A percentile compares a stretch with the other conserved stretches of the same genome.
phyloP scores from a whole-genome alignment of 2,888 invertebrate species.

The Synergus umbraculus region DNA sequence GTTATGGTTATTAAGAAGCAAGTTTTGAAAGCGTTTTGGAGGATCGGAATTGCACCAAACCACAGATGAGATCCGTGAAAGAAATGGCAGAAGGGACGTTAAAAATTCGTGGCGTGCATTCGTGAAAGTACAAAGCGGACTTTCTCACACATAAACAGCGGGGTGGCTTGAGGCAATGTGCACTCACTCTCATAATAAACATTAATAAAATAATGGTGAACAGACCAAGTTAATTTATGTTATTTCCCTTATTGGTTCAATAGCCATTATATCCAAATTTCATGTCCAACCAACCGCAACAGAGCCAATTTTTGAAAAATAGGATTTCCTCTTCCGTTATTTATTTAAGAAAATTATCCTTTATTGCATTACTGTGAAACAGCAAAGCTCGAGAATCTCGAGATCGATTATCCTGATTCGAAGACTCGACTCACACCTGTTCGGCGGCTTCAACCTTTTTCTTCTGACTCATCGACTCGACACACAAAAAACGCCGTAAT shows the following conservation, averaged over 20 bases:
- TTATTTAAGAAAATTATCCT: too few species aligned
- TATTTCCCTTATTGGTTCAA: conserved; percentile 11
- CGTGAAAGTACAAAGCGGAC: conserved; percentile 20
- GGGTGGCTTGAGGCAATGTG: conserved; percentile 24
- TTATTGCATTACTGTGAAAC: too few species aligned
- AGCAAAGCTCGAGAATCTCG: not conserved
- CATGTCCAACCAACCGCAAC: not conserved
- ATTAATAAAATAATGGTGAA: conserved; percentile 13
- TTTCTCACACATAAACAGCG: conserved; percentile 1
- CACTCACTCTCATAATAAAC: conserved; percentile 24
- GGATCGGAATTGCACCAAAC: conserved; percentile 17
- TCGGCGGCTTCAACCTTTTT: conserved; percentile 24
- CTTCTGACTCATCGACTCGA: conserved; percentile 38
- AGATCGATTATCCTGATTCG: conserved; percentile 28
- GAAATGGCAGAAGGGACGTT: conserved; percentile 34
- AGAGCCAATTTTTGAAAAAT: too few species aligned
- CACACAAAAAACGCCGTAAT: conserved; percentile 37
- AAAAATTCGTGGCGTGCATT: conserved; percentile 19
- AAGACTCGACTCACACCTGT: conserved; percentile 35
- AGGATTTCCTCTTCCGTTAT: too few species aligned
- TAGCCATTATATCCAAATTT: not conserved
- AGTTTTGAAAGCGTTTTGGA: conserved; percentile 7
- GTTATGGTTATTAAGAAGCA: conserved; percentile 1
- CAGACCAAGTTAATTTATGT: conserved; percentile 3
- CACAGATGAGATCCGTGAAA: conserved; percentile 7